Percentiles rank a stretch among this genome's conserved stretches.
Conservation (phyloP, 2,113 vertebrate species). For the Eulemur macaco region DNA sequence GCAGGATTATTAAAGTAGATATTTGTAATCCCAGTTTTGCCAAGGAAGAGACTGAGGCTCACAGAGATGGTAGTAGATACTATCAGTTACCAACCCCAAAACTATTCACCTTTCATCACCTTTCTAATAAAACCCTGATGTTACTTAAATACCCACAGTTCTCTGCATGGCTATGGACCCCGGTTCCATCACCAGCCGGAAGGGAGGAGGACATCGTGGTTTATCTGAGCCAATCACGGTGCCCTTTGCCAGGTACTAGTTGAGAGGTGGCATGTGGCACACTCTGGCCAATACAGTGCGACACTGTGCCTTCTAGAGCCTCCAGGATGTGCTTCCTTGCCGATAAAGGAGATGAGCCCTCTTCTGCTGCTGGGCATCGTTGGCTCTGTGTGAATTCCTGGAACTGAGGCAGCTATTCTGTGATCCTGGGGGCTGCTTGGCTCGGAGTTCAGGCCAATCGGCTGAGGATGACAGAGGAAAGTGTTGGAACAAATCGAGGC, state of each 20-base stretch:
- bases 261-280: background rate
- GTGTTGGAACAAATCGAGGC: background rate
- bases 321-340: background rate
- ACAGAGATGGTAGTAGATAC: background rate
- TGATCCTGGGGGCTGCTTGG: rapidly evolving
- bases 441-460: background rate
- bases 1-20: background rate
- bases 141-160: background rate
- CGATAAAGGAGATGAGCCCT: background rate
- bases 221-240: background rate
- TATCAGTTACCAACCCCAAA: background rate
- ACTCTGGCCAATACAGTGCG: background rate
- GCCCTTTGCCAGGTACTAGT: background rate
- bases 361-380: background rate
- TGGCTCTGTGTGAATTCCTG: background rate
- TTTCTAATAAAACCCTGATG: background rate
- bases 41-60: background rate
- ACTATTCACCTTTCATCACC: background rate
- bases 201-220: background rate
- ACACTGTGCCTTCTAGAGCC: background rate
- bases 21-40: background rate
- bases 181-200: background rate
- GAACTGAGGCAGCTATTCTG: background rate
- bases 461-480: background rate
- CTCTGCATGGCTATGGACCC: background rate